phyloP scores from a whole-genome alignment of 2,797 vertebrate species.

The Siniperca undulata region DNA sequence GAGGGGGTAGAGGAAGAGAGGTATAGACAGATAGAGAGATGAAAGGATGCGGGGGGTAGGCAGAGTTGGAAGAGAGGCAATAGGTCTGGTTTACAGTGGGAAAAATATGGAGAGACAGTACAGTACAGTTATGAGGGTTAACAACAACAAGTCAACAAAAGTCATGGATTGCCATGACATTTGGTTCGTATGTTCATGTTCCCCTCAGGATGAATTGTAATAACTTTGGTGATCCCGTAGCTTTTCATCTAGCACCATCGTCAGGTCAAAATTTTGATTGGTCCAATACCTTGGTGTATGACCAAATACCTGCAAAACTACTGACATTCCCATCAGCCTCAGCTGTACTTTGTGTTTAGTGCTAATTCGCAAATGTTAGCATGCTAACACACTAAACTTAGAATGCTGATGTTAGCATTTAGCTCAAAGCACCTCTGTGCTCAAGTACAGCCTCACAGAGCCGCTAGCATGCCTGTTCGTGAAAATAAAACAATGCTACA shows the following conservation, averaged over 20 bases:
- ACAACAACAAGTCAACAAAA: not conserved
- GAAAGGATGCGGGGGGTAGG: constrained; percentile 33
- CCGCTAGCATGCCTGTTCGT: too few species aligned
- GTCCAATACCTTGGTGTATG: not conserved
- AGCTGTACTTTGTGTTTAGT: not conserved
- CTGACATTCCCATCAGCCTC: not conserved
- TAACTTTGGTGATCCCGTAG: too few species aligned
- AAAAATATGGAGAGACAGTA: constrained; percentile 24
- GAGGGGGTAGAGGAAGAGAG: constrained; percentile 10
- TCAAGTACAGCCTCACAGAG: too few species aligned
- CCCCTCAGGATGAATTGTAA: too few species aligned
- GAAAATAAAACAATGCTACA: too few species aligned
- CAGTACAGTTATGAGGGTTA: not conserved
- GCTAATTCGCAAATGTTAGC: too few species aligned
- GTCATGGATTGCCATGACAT: not conserved
- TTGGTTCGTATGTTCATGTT: not conserved
- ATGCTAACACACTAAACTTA: too few species aligned
- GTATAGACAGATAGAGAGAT: constrained; percentile 34
- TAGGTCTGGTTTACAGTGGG: constrained; percentile 29
- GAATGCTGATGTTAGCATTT: too few species aligned
- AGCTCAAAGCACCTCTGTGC: too few species aligned
- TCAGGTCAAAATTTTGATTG: not conserved
- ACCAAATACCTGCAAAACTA: not conserved
- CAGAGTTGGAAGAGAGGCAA: constrained; percentile 5
- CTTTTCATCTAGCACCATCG: not conserved